A percentile compares a stretch with the other conserved stretches of the same genome.
These are phyloP conservation scores for Zaprionus kolodkinae DNA, from an alignment of 1,140 invertebrate genomes.

Conservation along the genomic window DNA sequence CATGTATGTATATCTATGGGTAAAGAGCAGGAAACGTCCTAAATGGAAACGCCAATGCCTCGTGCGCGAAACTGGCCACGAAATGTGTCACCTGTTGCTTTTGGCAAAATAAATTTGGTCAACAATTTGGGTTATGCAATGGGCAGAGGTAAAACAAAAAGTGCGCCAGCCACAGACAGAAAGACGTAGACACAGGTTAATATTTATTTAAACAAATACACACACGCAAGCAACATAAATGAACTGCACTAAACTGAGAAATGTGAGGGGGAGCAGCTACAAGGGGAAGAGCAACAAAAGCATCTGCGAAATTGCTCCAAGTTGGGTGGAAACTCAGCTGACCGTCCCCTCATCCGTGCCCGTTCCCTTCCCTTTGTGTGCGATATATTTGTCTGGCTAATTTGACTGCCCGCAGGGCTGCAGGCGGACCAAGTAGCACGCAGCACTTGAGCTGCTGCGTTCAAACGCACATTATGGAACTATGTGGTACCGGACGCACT, in stretches of 20 bases:
- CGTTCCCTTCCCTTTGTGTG: neutral
- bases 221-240: conserved; percentile 29
- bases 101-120: conserved; percentile 63
- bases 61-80: conserved; percentile 18
- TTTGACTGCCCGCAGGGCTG: conserved; percentile 40
- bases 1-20: conserved; percentile 2
- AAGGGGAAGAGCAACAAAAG: conserved; percentile 11
- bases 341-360: neutral
- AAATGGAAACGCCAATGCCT: conserved; percentile 44
- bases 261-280: conserved; percentile 31
- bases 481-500: neutral
- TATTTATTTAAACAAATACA: conserved; percentile 47
- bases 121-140: conserved; percentile 55
- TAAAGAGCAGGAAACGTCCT: conserved; percentile 38
- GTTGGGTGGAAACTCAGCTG: neutral
- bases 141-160: conserved; percentile 16
- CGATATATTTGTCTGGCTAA: conserved; percentile 68
- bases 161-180: conserved; percentile 30
- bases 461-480: conserved; percentile 9
- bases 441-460: conserved; percentile 37
- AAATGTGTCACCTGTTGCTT: conserved; percentile 58
- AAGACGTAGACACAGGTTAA: conserved; percentile 29
- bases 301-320: neutral
- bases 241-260: conserved; percentile 78
- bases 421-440: conserved; percentile 49